Conservation (phyloP, 2,888 invertebrate species). For the Drosophila prolongata region DNA sequence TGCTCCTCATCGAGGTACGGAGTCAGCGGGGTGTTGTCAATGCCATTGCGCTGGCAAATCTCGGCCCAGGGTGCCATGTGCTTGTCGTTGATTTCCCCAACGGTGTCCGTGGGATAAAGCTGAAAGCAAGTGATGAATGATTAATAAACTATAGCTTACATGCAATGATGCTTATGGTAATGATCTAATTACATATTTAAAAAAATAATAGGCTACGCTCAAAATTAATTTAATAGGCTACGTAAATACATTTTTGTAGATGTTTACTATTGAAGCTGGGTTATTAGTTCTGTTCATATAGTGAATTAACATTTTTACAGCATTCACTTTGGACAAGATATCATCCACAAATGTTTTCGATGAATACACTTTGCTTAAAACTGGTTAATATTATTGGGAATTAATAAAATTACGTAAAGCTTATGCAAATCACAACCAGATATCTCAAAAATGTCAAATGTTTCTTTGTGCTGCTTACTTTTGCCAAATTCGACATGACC, state of each 20-base stretch:
- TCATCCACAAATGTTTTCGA: too few species aligned
- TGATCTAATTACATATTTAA: too few species aligned
- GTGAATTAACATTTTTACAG: too few species aligned
- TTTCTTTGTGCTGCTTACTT: constrained; percentile 85
- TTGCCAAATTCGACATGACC: constrained; percentile 91
- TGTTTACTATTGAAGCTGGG: too few species aligned
- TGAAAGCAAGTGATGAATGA: constrained; percentile 77
- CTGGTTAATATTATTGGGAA: background rate
- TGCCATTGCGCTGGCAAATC: constrained; percentile 90
- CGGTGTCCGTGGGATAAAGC: constrained; percentile 91
- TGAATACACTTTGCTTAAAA: background rate
- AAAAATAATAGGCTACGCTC: too few species aligned
- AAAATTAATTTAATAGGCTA: too few species aligned
- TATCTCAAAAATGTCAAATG: too few species aligned
- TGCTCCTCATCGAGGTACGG: constrained; percentile 94
- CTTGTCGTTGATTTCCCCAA: constrained; percentile 97
- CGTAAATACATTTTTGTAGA: too few species aligned
- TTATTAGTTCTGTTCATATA: too few species aligned
- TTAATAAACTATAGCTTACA: background rate
- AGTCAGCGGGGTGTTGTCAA: constrained; percentile 93
- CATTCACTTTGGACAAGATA: too few species aligned
- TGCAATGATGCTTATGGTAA: background rate
- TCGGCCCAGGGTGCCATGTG: constrained; percentile 97
- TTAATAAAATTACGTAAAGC: background rate
- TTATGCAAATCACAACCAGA: background rate